These are phyloP conservation scores for Pelmatolapia mariae DNA, from an alignment of 2,113 vertebrate genomes.

Conservation along the genomic window DNA sequence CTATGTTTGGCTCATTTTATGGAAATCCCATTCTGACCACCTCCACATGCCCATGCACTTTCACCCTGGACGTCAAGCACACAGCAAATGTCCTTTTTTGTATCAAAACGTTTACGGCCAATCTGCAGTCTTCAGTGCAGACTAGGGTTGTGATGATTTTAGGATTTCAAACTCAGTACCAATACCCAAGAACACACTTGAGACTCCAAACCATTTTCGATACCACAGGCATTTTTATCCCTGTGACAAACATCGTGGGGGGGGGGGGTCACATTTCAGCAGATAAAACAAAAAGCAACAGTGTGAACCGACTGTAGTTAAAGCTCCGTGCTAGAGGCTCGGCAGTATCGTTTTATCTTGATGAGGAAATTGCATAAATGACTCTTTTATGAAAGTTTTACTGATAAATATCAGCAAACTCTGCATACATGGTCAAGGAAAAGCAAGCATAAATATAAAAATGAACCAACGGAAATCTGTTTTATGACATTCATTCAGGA, in stretches of 20 bases:
- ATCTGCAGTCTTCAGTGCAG: background rate
- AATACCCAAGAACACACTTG: background rate
- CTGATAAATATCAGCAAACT: background rate
- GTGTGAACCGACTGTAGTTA: background rate
- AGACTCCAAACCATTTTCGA: rapidly evolving
- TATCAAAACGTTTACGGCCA: rapidly evolving
- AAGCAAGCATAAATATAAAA: background rate
- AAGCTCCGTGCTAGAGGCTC: background rate
- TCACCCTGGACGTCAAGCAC: too few species aligned
- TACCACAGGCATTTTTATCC: background rate
- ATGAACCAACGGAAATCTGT: background rate
- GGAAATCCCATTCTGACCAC: background rate
- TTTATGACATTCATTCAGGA: background rate
- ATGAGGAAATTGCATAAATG: background rate
- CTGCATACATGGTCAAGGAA: background rate
- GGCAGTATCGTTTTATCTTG: background rate
- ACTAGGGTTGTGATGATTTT: background rate
- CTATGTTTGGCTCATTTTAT: background rate
- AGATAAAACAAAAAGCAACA: background rate
- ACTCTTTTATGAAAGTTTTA: background rate
- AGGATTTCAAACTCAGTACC: background rate
- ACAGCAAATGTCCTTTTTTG: background rate
- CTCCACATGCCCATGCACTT: rapidly evolving
- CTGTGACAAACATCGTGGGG: background rate
- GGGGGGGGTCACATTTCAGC: background rate